Base-by-base conservation (phyloP, 2,888 invertebrate species). In the Mesoligia furuncula region DNA sequence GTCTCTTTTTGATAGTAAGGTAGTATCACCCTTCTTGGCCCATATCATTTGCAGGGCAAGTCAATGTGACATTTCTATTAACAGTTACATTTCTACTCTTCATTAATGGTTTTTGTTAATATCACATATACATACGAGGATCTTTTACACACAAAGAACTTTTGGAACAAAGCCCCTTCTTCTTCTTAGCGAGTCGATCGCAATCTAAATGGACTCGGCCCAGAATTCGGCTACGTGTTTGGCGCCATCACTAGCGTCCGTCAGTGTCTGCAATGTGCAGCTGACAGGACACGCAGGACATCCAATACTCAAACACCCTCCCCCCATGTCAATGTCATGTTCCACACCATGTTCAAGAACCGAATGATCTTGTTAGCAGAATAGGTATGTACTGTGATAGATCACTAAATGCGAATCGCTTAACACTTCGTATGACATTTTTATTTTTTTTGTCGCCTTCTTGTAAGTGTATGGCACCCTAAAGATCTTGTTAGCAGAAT, bases 1-100 rank as follows among this genome's bases (percentile, higher is more conserved):
- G 42, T 48, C 3, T 31, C 13, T 48, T 54, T 80, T 84, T 71
- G 39, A 79, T 78, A 78, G 57, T 27, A 78, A 71, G 57, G 20
- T 57, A 42, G 24, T 24, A 4, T 51, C 24, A 36, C 24, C 9
- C 9, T 17, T 51, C 6, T 51, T 31, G 24, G 48, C 2, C 24
- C 24, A 15, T 15, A 31, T 27, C 8, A 67, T 27, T 20, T 67
- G 45, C 45, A 27, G 6, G 11, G 7, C 20, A 45, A 45, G 3
- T 27, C 17, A 42, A 17, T 17, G 39, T 15, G 39, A 15, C 39
- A 42, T 9, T 42, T 39, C 9, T 24, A 1, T 36, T 36, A 24
- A 64, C 8, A 42, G 65, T 39, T 42, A 42, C 9, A 62, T 6
- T 59, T 27, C 27, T 6, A 27, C n/a, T 45, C 7, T 45, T 45